These are phyloP conservation scores for Eupleurogrammus muticus DNA, from an alignment of 2,797 vertebrate genomes.

Conservation along the genomic window DNA sequence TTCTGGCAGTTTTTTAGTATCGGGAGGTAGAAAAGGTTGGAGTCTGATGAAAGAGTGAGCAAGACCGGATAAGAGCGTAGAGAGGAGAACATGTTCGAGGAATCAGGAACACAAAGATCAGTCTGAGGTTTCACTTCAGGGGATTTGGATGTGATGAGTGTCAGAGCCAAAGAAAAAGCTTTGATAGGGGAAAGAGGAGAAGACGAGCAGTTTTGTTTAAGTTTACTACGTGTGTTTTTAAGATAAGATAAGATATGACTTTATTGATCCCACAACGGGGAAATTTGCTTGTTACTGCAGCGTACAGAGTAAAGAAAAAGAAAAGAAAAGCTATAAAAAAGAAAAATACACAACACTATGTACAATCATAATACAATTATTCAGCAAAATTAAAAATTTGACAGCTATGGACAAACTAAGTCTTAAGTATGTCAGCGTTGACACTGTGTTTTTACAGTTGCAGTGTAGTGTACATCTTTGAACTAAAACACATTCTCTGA, in stretches of 20 bases:
- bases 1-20: background rate
- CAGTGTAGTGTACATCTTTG: background rate
- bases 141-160: background rate
- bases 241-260: too few relatives aligned
- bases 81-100: background rate
- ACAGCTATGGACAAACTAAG: too few relatives aligned
- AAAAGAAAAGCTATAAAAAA: too few relatives aligned
- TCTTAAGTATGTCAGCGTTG: too few relatives aligned
- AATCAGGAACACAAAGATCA: background rate
- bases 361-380: too few relatives aligned
- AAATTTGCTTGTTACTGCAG: too few relatives aligned
- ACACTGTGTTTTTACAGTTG: background rate
- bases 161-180: background rate
- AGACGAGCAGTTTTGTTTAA: background rate
- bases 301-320: too few relatives aligned
- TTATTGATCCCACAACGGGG: too few relatives aligned
- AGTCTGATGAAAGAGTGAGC: slow-evolving; percentile 2
- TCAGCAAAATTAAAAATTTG: background rate
- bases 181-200: background rate
- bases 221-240: background rate
- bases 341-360: too few relatives aligned
- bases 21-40: slow-evolving; percentile 5
- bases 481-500: too few relatives aligned
- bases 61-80: background rate
- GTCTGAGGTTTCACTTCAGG: background rate